Conservation (phyloP, 2,888 invertebrate genomes). For the Schrankia costaestrigalis region DNA sequence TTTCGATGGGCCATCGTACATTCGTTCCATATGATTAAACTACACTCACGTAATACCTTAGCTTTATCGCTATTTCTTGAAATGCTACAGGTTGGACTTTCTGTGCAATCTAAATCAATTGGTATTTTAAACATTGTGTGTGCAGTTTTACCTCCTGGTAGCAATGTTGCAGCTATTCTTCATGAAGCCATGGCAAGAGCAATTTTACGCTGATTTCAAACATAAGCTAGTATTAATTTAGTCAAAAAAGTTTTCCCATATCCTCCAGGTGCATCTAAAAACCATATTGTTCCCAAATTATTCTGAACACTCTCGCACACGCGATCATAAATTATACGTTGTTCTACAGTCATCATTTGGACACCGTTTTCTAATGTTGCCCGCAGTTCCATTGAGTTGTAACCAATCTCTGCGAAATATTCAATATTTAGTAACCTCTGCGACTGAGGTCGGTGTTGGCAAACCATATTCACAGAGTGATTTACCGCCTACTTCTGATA, state of each 20-base stretch:
- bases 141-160: conserved; percentile 3
- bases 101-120: conserved; percentile 1
- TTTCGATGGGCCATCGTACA: conserved; percentile 37
- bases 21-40: conserved; percentile 35
- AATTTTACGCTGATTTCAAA: not conserved
- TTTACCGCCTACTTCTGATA: conserved; percentile 5
- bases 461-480: conserved; percentile 7
- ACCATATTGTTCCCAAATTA: conserved; percentile 12
- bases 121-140: conserved; percentile 6
- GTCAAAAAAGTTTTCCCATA: not conserved
- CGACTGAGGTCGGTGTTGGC: conserved; percentile 1
- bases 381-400: conserved; percentile 12
- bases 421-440: conserved; percentile 9
- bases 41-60: conserved; percentile 30
- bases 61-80: conserved; percentile 21
- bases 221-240: not conserved
- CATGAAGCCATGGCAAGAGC: conserved; percentile 1
- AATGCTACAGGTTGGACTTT: conserved; percentile 2
- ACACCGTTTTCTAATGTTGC: conserved; percentile 14
- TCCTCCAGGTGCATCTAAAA: conserved; percentile 9
- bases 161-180: conserved; percentile 4
- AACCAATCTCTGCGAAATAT: conserved; percentile 14
- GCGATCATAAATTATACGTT: conserved; percentile 10
- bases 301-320: conserved; percentile 12
- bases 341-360: conserved; percentile 5